Percentiles rank a stretch among this genome's conserved stretches.
Evolutionary conservation across 2,113 vertebrate genomes (phyloP).

Genomic region (Pygoscelis adeliae): DNA sequence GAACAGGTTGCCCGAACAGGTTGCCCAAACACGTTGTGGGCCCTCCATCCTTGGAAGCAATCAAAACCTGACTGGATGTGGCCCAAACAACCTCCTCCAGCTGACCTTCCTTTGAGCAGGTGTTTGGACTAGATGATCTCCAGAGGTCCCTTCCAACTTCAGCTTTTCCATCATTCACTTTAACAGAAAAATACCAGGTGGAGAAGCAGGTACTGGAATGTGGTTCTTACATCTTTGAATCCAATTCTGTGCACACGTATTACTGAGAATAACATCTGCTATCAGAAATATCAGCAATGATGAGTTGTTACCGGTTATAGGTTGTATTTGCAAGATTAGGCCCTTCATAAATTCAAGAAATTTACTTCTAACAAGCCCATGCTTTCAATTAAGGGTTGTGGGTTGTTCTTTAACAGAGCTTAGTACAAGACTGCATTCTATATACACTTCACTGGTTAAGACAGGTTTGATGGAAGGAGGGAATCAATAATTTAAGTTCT

Average conservation of each 20-base stretch:
- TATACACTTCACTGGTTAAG: constrained; percentile 41
- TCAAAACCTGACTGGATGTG: neutral
- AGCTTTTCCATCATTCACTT: neutral
- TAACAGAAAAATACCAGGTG: neutral
- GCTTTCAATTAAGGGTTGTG: neutral
- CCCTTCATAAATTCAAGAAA: neutral
- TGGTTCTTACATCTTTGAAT: neutral
- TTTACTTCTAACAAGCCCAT: neutral
- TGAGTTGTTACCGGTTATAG: neutral
- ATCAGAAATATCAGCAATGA: neutral
- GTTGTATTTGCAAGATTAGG: neutral
- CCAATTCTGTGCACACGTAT: rapidly evolving
- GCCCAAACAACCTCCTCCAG: neutral
- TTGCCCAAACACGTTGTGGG: neutral
- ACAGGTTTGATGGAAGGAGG: constrained; percentile 53
- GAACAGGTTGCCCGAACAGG: neutral
- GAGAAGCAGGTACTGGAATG: neutral
- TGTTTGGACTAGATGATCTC: neutral
- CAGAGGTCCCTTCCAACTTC: neutral
- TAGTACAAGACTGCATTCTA: neutral
- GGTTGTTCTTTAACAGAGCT: constrained; percentile 7
- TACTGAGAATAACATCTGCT: neutral
- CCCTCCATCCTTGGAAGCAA: neutral
- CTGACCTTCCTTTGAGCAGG: neutral
- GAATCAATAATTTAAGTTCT: constrained; percentile 64